Percentiles rank a stretch among this genome's conserved stretches.
Evolutionary conservation across 2,797 vertebrate species (phyloP).

Genomic region (Diceros bicornis): DNA sequence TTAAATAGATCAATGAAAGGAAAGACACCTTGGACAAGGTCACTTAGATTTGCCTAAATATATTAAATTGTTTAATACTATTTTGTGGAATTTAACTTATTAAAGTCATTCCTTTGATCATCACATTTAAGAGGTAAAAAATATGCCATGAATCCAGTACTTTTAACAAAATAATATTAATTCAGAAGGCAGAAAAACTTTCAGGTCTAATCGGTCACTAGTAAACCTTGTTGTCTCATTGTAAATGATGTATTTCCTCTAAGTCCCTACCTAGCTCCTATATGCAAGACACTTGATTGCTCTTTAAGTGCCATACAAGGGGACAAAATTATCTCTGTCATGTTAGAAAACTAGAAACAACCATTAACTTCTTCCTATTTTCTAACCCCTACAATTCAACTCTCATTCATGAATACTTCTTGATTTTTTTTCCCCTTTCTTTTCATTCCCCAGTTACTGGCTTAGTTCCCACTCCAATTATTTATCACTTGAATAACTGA

Average conservation of each 20-base stretch:
- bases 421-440: background rate
- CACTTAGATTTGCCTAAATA: conserved; percentile 74
- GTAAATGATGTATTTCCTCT: conserved; percentile 26
- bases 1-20: conserved; percentile 70
- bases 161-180: conserved; percentile 69
- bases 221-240: background rate
- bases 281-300: background rate
- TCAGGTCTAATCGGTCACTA: conserved; percentile 67
- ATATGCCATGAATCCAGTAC: background rate
- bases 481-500: background rate
- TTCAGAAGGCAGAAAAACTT: conserved; percentile 58
- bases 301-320: background rate
- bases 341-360: conserved; percentile 18
- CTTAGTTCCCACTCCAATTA: background rate
- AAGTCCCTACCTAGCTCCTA: background rate
- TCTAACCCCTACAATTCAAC: background rate
- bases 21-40: conserved; percentile 72
- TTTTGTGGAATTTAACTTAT: conserved; percentile 78
- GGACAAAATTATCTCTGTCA: background rate
- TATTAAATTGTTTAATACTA: conserved; percentile 48
- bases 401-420: background rate
- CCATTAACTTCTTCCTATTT: background rate
- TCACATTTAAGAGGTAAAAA: conserved; percentile 66
- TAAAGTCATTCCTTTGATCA: conserved; percentile 72
- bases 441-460: background rate